Evolutionary conservation across 2,113 vertebrate genomes (phyloP), one percentile per base, ranked within the genome.

Genomic region (Silurus asotus): DNA sequence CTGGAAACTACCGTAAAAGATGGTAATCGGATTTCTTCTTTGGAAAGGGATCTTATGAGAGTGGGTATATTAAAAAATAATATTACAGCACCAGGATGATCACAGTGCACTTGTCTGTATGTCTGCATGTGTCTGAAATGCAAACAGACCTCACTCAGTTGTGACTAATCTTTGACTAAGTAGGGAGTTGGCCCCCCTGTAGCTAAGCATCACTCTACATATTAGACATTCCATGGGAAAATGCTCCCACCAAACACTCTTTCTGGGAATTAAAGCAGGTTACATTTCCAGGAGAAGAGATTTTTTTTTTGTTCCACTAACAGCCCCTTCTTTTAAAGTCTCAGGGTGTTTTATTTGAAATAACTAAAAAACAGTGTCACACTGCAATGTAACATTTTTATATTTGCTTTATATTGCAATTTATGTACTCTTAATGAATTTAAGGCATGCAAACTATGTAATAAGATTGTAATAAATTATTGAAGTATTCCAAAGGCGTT

Each of bases 261-360:
- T 86, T 86, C 89, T 84, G 84, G 81, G 55, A 84, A 86, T 81
- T 77, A 74, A 48, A n/a, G 20, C 45, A 19, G 61, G 83, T 89
- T 81, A 59, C 56, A 69, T 76, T 88, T 81, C 20, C 53, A 25
- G 59, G 59, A 87, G 53, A 72, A 81, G 37, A 37, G 37, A 37
- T 37, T 67, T 77, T 11, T 64, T 37, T 74, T 45, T 15, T 59
- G 59, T 61, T 82, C 80, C 28, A 55, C 20, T 17, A 64, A n/a
- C 14, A 88, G 53, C 58, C 25, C 0, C n/a, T 61, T 82, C 53
- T 61, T 82, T 84, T 11, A 53, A 25, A 37, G 55, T 37, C n/a
- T 59, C 25, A 8, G 15, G 10, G 6, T 4, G 23, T 13, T 67
- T 28, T 25, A 8, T 25, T 11, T 82, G 14, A 70, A 74, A 77